phyloP scores from a whole-genome alignment of 2,113 vertebrate species.

The Lophochroa leadbeateri region DNA sequence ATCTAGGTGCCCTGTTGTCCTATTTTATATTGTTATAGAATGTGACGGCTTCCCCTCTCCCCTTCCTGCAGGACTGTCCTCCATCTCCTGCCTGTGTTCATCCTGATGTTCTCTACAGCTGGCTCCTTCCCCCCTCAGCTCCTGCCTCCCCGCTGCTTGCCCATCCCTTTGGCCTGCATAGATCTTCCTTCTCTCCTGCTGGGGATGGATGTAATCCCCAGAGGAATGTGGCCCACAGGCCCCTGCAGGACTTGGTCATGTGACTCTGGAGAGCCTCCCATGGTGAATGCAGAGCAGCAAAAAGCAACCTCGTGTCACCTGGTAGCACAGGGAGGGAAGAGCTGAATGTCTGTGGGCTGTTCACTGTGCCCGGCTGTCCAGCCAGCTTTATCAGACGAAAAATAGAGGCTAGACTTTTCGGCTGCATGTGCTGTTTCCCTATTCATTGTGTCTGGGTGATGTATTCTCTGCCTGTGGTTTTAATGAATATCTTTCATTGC shows the following conservation, averaged over 20 bases:
- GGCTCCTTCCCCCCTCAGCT: neutral
- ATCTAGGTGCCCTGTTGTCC: neutral
- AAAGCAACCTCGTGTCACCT: neutral
- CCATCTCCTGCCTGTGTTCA: neutral
- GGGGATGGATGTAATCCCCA: neutral
- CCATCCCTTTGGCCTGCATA: neutral
- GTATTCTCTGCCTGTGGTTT: conserved; percentile 23
- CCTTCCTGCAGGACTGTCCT: neutral
- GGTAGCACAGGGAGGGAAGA: neutral
- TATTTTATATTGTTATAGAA: neutral
- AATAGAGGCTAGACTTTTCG: neutral
- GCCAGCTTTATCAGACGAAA: neutral
- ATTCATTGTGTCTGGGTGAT: neutral
- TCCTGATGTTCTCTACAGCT: neutral
- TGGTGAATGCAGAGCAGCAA: neutral
- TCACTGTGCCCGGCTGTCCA: neutral
- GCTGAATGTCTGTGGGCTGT: neutral
- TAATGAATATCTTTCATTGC: neutral
- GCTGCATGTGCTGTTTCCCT: neutral
- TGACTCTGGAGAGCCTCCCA: neutral
- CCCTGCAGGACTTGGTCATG: neutral
- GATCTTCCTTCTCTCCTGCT: neutral
- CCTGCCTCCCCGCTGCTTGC: neutral
- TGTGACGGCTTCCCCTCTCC: neutral
- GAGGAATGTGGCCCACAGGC: conserved; percentile 32